phyloP scores from a whole-genome alignment of 1,140 invertebrate genomes.

The Proctacanthus coquilletti region DNA sequence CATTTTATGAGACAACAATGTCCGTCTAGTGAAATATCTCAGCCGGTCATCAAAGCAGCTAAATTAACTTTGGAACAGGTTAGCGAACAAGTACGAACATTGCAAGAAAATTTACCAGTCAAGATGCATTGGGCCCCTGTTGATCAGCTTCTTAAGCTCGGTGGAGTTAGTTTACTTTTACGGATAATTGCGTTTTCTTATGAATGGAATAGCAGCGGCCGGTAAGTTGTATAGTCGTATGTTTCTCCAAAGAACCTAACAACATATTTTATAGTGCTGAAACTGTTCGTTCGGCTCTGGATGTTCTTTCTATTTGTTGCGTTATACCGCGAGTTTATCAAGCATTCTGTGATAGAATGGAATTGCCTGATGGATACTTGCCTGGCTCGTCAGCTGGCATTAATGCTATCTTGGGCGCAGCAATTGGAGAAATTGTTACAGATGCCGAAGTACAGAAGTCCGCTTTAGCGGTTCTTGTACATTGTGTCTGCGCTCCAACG shows the following conservation, averaged over 20 bases:
- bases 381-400: constrained; percentile 51
- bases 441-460: constrained; percentile 86
- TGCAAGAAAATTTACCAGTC: constrained; percentile 62
- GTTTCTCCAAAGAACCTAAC: constrained; percentile 1
- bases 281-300: constrained; percentile 75
- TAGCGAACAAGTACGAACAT: constrained; percentile 64
- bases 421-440: constrained; percentile 75
- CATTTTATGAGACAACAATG: constrained; percentile 45
- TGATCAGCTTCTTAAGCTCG: constrained; percentile 67
- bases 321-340: constrained; percentile 78
- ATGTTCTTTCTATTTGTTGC: constrained; percentile 78
- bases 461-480: constrained; percentile 73
- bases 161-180: constrained; percentile 67
- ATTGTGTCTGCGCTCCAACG: constrained; percentile 84
- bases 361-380: constrained; percentile 58
- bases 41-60: constrained; percentile 32
- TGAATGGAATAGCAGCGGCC: constrained; percentile 81
- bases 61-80: constrained; percentile 62
- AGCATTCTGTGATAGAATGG: constrained; percentile 60
- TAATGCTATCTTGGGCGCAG: constrained; percentile 60
- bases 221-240: constrained; percentile 32
- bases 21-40: constrained; percentile 8
- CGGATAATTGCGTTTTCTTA: constrained; percentile 78
- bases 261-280: constrained; percentile 47
- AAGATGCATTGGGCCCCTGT: constrained; percentile 72